Percentiles rank a stretch among this genome's conserved stretches.
These are phyloP conservation scores for Orthonyx spaldingii DNA, from an alignment of 2,113 vertebrate genomes.

Conservation along the genomic window DNA sequence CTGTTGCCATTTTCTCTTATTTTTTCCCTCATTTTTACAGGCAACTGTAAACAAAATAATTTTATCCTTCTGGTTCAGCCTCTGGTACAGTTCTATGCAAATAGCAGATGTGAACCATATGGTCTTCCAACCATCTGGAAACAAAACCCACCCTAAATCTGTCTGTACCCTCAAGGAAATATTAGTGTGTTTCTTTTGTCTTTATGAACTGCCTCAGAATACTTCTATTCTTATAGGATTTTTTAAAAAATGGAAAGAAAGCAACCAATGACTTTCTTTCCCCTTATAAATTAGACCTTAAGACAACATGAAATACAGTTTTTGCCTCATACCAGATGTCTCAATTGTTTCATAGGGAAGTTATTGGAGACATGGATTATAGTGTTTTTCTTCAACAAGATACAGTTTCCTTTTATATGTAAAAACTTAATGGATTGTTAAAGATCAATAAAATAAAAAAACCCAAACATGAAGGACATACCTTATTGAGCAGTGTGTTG, in stretches of 20 bases:
- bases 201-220: slow-evolving; percentile 31
- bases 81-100: not conserved
- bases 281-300: slow-evolving; percentile 18
- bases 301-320: slow-evolving; percentile 46
- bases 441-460: not conserved
- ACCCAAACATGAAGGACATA: not conserved
- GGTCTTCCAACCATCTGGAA: not conserved
- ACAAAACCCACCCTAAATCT: not conserved
- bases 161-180: not conserved
- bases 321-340: slow-evolving; percentile 28
- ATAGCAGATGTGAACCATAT: slow-evolving; percentile 31
- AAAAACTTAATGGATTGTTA: slow-evolving; percentile 18
- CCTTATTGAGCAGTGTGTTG: not conserved
- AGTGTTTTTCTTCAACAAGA: slow-evolving; percentile 4
- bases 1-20: not conserved
- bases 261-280: not conserved
- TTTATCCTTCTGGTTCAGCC: not conserved
- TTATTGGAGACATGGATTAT: not conserved
- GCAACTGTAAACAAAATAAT: not conserved
- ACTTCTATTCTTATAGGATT: not conserved
- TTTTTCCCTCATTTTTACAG: not conserved
- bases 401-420: slow-evolving; percentile 35
- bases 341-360: slow-evolving; percentile 1
- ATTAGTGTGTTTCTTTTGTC: not conserved
- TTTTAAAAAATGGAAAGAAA: not conserved